phyloP scores from a whole-genome alignment of 2,113 vertebrate species.

The Leuciscus idus region DNA sequence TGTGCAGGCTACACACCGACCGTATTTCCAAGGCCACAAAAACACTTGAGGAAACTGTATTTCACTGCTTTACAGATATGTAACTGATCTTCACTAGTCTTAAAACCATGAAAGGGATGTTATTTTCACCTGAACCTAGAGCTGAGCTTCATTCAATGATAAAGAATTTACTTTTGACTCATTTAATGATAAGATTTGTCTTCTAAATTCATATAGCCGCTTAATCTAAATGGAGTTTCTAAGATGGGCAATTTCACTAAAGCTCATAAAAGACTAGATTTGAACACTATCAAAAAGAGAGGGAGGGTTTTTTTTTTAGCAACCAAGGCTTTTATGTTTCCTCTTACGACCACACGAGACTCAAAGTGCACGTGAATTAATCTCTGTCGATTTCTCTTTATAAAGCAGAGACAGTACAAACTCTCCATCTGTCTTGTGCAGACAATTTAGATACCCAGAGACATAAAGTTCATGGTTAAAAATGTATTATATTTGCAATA shows the following conservation, averaged over 20 bases:
- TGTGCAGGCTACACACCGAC: neutral
- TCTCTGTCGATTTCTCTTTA: neutral
- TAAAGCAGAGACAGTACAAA: neutral
- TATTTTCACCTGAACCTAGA: neutral
- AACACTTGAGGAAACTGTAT: neutral
- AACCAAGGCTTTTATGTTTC: neutral
- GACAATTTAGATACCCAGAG: neutral
- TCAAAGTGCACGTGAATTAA: neutral
- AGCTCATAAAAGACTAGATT: conserved; percentile 30
- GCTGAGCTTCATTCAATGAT: neutral
- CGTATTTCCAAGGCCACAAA: neutral
- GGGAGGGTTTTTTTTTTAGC: neutral
- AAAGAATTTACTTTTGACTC: neutral
- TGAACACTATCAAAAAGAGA: conserved; percentile 11
- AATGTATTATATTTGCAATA: neutral
- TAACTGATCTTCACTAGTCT: neutral
- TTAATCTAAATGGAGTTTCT: conserved; percentile 13
- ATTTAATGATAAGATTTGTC: conserved; percentile 8
- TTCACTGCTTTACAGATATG: neutral
- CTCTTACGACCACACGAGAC: neutral
- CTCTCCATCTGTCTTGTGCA: neutral
- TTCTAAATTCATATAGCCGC: conserved; percentile 46
- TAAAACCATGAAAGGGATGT: neutral
- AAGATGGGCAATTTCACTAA: conserved; percentile 14
- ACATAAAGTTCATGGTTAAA: neutral